Evolutionary conservation across 2,797 vertebrate species (phyloP).

Genomic region (Schizopygopsis pylzovi): DNA sequence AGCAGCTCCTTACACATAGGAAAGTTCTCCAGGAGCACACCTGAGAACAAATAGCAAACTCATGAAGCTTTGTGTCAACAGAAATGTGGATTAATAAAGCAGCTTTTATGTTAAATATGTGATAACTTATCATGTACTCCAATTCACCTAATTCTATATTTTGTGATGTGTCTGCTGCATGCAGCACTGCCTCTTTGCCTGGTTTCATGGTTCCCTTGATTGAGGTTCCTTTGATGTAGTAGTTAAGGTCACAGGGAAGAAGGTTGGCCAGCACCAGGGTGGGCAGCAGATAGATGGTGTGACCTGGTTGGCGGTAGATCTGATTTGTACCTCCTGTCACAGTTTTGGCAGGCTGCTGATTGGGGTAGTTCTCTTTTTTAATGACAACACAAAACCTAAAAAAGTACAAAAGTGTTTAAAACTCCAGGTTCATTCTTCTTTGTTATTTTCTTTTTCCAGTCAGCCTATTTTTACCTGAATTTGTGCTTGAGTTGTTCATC

Average conservation of each 20-base stretch:
- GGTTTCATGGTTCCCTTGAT: constrained; percentile 90
- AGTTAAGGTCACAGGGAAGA: constrained; percentile 93
- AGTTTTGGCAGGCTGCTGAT: constrained; percentile 91
- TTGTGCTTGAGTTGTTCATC: constrained; percentile 84
- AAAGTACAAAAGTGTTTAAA: not conserved
- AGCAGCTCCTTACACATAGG: constrained; percentile 91
- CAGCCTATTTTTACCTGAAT: constrained; percentile 84
- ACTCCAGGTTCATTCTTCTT: not conserved
- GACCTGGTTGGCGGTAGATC: constrained; percentile 96
- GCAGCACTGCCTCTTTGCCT: constrained; percentile 89
- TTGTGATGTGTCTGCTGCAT: constrained; percentile 92
- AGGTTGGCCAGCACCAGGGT: constrained; percentile 93
- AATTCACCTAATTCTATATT: constrained; percentile 93
- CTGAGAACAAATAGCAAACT: constrained; percentile 68
- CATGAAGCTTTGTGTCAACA: not conserved
- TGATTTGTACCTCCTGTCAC: constrained; percentile 87
- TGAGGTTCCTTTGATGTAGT: constrained; percentile 89
- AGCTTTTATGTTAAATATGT: not conserved
- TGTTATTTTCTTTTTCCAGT: not conserved
- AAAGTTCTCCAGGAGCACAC: constrained; percentile 92
- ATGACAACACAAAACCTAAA: constrained; percentile 93
- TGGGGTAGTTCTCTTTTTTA: constrained; percentile 96
- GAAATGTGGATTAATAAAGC: not conserved
- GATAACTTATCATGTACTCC: not conserved
- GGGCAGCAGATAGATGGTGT: constrained; percentile 92